phyloP scores from a whole-genome alignment of 2,113 vertebrate species.

The Lipotes vexillifer region DNA sequence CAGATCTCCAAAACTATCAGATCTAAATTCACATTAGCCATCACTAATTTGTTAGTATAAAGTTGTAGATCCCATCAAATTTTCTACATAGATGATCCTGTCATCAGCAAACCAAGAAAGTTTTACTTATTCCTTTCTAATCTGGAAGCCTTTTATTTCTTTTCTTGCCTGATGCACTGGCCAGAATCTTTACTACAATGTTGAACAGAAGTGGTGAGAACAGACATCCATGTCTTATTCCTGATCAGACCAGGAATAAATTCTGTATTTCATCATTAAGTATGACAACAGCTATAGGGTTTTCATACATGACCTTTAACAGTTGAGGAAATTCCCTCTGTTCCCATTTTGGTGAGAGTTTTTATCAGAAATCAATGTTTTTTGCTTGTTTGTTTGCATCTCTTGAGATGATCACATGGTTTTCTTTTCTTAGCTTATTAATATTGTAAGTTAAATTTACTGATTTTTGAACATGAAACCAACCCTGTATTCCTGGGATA shows the following conservation, averaged over 20 bases:
- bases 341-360: background rate
- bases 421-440: background rate
- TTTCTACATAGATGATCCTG: background rate
- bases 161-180: background rate
- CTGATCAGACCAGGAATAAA: background rate
- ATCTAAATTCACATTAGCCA: background rate
- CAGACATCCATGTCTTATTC: background rate
- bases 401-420: background rate
- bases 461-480: background rate
- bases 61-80: background rate
- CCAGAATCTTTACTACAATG: background rate
- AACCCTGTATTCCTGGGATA: background rate
- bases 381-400: background rate
- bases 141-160: background rate
- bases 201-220: background rate
- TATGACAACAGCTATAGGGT: background rate
- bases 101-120: background rate
- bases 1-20: background rate
- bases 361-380: background rate
- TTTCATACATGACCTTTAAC: background rate
- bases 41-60: background rate
- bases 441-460: background rate
- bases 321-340: background rate
- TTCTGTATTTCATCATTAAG: background rate
- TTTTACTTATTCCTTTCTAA: background rate